Base-by-base conservation (phyloP, 2,797 vertebrate genomes). In the Meda fulgida region DNA sequence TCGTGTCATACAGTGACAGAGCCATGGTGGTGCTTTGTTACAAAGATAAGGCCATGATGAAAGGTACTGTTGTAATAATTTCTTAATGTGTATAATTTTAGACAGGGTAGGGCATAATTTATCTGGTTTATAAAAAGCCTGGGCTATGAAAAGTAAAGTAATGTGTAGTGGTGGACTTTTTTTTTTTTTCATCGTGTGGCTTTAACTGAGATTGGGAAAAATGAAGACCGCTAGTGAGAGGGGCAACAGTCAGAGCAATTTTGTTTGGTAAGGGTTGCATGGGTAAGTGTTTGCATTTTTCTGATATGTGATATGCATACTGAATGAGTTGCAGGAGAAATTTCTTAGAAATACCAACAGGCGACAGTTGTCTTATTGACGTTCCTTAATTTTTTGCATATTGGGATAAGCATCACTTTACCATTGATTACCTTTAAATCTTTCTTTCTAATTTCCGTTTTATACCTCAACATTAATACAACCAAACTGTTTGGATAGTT, bases 271-370 rank as follows among this genome's bases (percentile, higher is more conserved):
- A 23, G 43, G 58, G 26, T 34, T 83, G 48, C n/a, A 31, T 81
- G 69, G 21, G 31, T 26, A 72, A 75, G 29, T 40, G 43, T 67
- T 76, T 75, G 31, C 14, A 23, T 83, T 76, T 34, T 76, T 29
- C 43, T 67, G 23, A 67, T n/a, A 23, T 53, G 72, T 76, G 71
- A 38, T 31, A 34, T 58, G 23, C 46, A 77, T 29, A 51, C 26
- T 36, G 34, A 40, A 67, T 26, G 3, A 66, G 34, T 83, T 55
- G 21, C 31, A 21, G 14, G 23, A 26, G 14, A 46, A 19, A 29
- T 19, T 29, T 76, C 46, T 67, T 48, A 16, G 36, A 14, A 2
- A 31, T 21, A 69, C 63, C 72, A 69, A 55, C 3, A 77, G 63
- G 46, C 2, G 34, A 63, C 72, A 77, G 63, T 31, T 77, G 46